These are phyloP conservation scores for Hydrolagus affinis DNA, from an alignment of 2,113 vertebrate species.

Conservation along the genomic window DNA sequence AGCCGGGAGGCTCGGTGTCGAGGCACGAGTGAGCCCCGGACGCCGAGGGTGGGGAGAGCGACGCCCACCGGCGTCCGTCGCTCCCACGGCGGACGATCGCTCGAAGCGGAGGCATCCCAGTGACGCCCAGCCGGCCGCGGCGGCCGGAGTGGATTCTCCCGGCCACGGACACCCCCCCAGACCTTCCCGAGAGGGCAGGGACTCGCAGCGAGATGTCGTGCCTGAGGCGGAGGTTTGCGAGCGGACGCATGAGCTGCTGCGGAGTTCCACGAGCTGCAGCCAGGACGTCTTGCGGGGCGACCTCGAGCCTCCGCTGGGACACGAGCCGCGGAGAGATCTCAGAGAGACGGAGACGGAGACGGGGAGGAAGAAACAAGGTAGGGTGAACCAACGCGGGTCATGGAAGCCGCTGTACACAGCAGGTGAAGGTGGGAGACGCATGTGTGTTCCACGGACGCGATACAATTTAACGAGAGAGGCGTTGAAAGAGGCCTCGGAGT, in stretches of 20 bases:
- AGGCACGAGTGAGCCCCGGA: neutral
- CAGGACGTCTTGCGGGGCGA: neutral
- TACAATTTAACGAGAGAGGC: too few relatives aligned
- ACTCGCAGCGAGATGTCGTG: neutral
- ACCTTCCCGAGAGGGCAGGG: neutral
- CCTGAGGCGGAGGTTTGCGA: neutral
- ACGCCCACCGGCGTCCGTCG: neutral
- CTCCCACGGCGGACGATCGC: neutral
- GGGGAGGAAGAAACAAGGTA: neutral
- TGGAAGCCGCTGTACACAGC: too few relatives aligned
- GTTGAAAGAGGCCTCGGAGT: too few relatives aligned
- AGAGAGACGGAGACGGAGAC: neutral
- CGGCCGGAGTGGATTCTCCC: neutral
- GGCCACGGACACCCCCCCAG: neutral
- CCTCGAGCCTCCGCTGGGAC: fast-evolving
- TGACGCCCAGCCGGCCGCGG: too few relatives aligned
- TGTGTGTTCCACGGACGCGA: too few relatives aligned
- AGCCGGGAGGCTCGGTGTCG: constrained; percentile 40
- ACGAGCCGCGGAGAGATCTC: neutral
- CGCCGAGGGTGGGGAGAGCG: too few relatives aligned
- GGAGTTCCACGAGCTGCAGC: fast-evolving
- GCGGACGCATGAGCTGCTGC: fast-evolving
- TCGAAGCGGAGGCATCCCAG: fast-evolving
- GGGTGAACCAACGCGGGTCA: neutral
- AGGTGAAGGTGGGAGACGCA: too few relatives aligned